phyloP scores from a whole-genome alignment of 2,888 invertebrate species.

The Epiblema foenella region DNA sequence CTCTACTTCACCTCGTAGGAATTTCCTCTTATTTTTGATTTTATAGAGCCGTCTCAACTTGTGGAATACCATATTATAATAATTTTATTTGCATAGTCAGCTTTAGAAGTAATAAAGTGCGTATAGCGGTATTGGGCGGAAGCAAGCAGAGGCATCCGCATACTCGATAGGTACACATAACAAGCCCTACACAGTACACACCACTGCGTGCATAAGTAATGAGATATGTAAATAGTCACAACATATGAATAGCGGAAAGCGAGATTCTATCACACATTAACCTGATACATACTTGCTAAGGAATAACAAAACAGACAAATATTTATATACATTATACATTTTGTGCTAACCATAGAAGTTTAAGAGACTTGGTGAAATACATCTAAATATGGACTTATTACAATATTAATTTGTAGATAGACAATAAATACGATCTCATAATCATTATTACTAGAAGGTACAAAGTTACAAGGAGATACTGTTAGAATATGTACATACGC shows the following conservation, averaged over 20 bases:
- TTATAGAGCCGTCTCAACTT: neutral
- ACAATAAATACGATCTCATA: too few species aligned
- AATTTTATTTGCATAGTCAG: constrained; percentile 38
- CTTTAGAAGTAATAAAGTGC: constrained; percentile 23
- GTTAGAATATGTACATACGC: too few species aligned
- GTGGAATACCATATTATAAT: constrained; percentile 45
- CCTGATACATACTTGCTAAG: neutral
- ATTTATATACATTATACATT: too few species aligned
- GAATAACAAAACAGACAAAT: neutral
- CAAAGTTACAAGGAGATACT: too few species aligned
- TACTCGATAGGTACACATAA: constrained; percentile 28
- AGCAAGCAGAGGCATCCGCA: constrained; percentile 31
- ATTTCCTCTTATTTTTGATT: neutral
- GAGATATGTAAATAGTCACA: constrained; percentile 34
- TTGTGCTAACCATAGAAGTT: too few species aligned
- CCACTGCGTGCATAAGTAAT: constrained; percentile 30
- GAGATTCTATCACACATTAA: constrained; percentile 10
- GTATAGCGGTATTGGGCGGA: constrained; percentile 35
- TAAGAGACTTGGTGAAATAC: too few species aligned
- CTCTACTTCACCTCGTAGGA: neutral
- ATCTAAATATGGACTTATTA: too few species aligned
- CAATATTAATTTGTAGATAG: too few species aligned
- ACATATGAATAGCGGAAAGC: constrained; percentile 33
- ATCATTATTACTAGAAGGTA: too few species aligned
- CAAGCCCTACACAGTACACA: constrained; percentile 30